These are phyloP conservation scores for Bubalus kerabau DNA, from an alignment of 2,113 vertebrate genomes.

Conservation along the genomic window DNA sequence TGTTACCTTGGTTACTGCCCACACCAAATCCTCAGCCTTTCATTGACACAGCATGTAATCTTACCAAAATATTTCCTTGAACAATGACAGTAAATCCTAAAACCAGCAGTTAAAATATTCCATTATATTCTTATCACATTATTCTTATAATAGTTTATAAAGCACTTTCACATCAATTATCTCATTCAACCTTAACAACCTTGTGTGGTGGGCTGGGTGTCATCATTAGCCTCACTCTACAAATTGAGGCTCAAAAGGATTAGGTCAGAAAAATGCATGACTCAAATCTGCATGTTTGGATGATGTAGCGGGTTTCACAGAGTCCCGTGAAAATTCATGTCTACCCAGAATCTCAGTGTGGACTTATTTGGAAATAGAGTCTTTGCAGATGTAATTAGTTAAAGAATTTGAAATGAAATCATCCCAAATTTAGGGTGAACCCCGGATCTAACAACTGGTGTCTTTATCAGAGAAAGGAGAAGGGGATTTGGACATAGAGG, in stretches of 20 bases:
- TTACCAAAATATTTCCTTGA: not conserved
- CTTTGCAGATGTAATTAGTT: not conserved
- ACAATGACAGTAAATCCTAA: not conserved
- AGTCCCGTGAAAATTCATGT: not conserved
- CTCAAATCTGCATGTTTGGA: not conserved
- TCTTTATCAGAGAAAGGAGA: not conserved
- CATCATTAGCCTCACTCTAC: not conserved
- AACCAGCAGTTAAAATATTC: not conserved
- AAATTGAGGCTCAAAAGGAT: not conserved
- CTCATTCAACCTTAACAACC: not conserved
- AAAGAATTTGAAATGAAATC: not conserved
- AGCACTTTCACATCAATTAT: not conserved
- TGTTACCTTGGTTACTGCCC: not conserved
- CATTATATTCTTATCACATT: not conserved
- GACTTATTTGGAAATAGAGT: not conserved
- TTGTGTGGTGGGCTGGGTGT: not conserved
- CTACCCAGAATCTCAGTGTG: not conserved
- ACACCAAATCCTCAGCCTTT: not conserved
- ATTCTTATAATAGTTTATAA: not conserved
- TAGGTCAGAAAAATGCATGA: not conserved
- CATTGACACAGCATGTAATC: no score
- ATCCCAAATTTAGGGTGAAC: not conserved
- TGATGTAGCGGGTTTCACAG: not conserved
- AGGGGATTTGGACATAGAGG: not conserved
- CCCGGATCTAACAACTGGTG: not conserved